These are phyloP conservation scores for Arge pagana DNA, from an alignment of 2,888 invertebrate species.

Conservation along the genomic window DNA sequence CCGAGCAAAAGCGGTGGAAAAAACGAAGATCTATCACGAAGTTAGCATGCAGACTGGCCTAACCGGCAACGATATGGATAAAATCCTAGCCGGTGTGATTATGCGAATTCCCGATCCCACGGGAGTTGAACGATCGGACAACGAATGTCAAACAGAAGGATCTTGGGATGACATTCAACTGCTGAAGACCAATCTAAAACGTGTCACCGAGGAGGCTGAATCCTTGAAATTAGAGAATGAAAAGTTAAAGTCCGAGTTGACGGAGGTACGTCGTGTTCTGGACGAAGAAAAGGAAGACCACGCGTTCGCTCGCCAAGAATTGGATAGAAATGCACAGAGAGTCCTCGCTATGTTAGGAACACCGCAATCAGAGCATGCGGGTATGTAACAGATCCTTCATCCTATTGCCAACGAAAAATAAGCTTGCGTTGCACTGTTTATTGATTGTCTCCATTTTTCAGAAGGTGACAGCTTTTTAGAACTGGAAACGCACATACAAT, in stretches of 20 bases:
- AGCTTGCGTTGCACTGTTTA: conserved; percentile 3
- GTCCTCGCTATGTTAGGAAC: conserved; percentile 66
- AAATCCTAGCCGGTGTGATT: conserved; percentile 68
- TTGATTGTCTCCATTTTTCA: conserved; percentile 25
- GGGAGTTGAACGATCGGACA: conserved; percentile 60
- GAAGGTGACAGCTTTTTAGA: conserved; percentile 76
- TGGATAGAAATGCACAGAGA: conserved; percentile 75
- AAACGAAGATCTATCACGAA: conserved; percentile 81
- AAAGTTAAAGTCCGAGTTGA: conserved; percentile 64
- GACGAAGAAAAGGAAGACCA: conserved; percentile 75
- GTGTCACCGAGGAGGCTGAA: conserved; percentile 59
- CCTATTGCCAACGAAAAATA: too few relatives aligned
- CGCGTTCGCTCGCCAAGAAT: conserved; percentile 73
- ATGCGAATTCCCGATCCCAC: conserved; percentile 50
- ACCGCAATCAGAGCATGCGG: conserved; percentile 50
- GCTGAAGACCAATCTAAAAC: conserved; percentile 65
- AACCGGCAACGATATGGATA: conserved; percentile 73
- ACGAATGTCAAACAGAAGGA: conserved; percentile 69
- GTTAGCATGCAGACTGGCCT: conserved; percentile 77
- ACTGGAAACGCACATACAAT: conserved; percentile 74
- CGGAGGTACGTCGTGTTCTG: conserved; percentile 65
- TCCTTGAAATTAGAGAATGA: conserved; percentile 58
- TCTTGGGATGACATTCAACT: conserved; percentile 69
- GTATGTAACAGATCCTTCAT: too few relatives aligned
- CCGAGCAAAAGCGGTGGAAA: conserved; percentile 55